Conservation (phyloP, 2,888 invertebrate species). For the Erannis defoliaria region DNA sequence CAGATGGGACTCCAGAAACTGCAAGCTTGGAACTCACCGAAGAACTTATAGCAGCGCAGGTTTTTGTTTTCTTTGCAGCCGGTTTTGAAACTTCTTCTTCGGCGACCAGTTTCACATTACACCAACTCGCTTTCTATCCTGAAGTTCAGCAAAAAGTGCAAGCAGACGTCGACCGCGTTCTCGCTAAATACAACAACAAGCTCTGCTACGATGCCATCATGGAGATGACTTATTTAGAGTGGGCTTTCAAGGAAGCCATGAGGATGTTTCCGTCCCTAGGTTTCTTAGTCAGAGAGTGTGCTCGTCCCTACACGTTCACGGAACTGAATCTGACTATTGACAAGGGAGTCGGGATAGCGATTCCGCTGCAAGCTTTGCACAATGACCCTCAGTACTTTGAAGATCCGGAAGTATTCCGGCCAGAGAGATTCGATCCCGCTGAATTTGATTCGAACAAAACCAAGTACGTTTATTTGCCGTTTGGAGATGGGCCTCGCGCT, state of each 20-base stretch:
- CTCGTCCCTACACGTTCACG: constrained; percentile 59
- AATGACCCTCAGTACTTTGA: constrained; percentile 67
- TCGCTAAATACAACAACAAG: constrained; percentile 55
- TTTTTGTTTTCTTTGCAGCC: constrained; percentile 69
- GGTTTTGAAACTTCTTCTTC: constrained; percentile 72
- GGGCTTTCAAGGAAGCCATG: constrained; percentile 66
- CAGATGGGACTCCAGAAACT: constrained; percentile 58
- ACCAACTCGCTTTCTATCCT: constrained; percentile 65
- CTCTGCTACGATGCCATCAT: constrained; percentile 65
- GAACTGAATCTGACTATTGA: constrained; percentile 63
- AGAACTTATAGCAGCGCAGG: constrained; percentile 62
- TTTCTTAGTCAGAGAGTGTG: constrained; percentile 59
- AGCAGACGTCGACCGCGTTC: constrained; percentile 59
- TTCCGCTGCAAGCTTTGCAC: constrained; percentile 66
- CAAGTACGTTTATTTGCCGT: constrained; percentile 64
- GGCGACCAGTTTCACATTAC: constrained; percentile 66
- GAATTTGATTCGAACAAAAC: constrained; percentile 48
- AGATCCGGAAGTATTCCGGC: constrained; percentile 63
- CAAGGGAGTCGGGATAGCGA: constrained; percentile 57
- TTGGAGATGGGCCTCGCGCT: constrained; percentile 67
- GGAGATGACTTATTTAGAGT: constrained; percentile 66
- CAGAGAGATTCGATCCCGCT: constrained; percentile 63
- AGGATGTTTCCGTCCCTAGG: constrained; percentile 71
- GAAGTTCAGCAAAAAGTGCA: constrained; percentile 62
- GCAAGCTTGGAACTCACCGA: constrained; percentile 58